These are phyloP conservation scores for Eulemur rubriventer DNA, from an alignment of 2,797 vertebrate species.

Conservation along the genomic window DNA sequence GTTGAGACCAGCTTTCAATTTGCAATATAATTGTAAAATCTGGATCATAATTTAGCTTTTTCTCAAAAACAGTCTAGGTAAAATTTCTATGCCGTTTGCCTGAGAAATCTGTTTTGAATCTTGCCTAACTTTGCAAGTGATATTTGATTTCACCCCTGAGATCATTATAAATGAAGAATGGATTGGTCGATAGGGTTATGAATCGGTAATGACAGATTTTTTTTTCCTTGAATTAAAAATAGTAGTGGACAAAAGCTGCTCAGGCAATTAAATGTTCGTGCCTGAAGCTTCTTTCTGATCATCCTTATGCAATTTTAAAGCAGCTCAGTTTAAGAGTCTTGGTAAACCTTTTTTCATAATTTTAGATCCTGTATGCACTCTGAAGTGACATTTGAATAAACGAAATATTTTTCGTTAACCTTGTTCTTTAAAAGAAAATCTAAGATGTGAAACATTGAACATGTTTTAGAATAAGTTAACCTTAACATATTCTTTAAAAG, in stretches of 20 bases:
- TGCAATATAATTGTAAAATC: slow-evolving; percentile 52
- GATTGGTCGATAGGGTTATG: slow-evolving; percentile 48
- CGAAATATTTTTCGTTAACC: slow-evolving; percentile 74
- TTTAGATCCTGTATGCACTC: slow-evolving; percentile 35
- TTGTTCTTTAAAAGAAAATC: slow-evolving; percentile 39
- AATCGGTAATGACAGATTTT: slow-evolving; percentile 48
- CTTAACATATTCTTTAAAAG: slow-evolving; percentile 49
- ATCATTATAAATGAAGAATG: slow-evolving; percentile 64
- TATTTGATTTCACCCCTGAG: slow-evolving; percentile 69
- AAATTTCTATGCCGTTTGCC: slow-evolving; percentile 60
- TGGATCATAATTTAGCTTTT: slow-evolving; percentile 66
- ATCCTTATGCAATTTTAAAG: slow-evolving; percentile 68
- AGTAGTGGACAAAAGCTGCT: slow-evolving; percentile 60
- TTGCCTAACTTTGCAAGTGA: slow-evolving; percentile 56
- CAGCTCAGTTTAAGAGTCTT: slow-evolving; percentile 60
- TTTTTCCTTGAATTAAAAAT: slow-evolving; percentile 71
- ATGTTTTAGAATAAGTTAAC: slow-evolving; percentile 34
- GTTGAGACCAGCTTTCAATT: slow-evolving; percentile 16
- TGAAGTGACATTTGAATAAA: slow-evolving; percentile 25
- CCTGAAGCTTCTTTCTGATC: slow-evolving; percentile 56
- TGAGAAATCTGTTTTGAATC: slow-evolving; percentile 53
- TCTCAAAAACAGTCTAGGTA: slow-evolving; percentile 56
- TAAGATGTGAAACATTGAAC: slow-evolving; percentile 21
- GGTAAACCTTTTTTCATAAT: slow-evolving; percentile 71
- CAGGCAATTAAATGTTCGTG: slow-evolving; percentile 76